These are phyloP conservation scores for Sminthurides aquaticus DNA, from an alignment of 2,888 invertebrate species.

Conservation along the genomic window DNA sequence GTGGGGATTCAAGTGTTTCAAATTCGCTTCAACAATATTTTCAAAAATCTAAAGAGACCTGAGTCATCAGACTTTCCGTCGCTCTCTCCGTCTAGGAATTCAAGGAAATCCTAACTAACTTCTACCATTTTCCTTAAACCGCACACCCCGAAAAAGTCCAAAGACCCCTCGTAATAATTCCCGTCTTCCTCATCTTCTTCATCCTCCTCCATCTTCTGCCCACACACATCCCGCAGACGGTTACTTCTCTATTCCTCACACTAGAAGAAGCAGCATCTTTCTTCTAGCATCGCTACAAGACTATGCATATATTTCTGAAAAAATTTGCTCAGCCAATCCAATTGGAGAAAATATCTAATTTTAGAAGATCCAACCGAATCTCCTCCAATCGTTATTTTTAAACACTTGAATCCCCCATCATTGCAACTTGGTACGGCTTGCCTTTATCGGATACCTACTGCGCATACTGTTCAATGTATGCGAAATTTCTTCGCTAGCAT, in stretches of 20 bases:
- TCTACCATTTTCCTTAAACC: too few species aligned
- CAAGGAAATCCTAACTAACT: not conserved
- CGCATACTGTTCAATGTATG: not conserved
- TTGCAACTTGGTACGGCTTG: not conserved
- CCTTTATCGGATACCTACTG: not conserved
- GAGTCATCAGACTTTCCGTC: not conserved
- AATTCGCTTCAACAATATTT: too few species aligned
- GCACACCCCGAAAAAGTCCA: not conserved
- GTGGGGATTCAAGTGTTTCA: too few species aligned
- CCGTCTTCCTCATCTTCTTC: not conserved
- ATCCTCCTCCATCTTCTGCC: not conserved
- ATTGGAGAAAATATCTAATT: not conserved
- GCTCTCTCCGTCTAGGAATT: not conserved
- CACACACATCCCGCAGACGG: not conserved
- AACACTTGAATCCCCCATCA: not conserved
- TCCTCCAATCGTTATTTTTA: not conserved
- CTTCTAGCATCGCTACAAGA: too few species aligned
- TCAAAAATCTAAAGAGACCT: too few species aligned
- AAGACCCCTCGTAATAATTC: not conserved
- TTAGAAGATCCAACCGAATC: not conserved
- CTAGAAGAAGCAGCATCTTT: too few species aligned
- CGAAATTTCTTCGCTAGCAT: too few species aligned
- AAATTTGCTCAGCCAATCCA: not conserved
- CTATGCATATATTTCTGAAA: not conserved
- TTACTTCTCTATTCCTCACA: too few species aligned